phyloP scores from a whole-genome alignment of 2,797 vertebrate species.

The Acropternis orthonyx region DNA sequence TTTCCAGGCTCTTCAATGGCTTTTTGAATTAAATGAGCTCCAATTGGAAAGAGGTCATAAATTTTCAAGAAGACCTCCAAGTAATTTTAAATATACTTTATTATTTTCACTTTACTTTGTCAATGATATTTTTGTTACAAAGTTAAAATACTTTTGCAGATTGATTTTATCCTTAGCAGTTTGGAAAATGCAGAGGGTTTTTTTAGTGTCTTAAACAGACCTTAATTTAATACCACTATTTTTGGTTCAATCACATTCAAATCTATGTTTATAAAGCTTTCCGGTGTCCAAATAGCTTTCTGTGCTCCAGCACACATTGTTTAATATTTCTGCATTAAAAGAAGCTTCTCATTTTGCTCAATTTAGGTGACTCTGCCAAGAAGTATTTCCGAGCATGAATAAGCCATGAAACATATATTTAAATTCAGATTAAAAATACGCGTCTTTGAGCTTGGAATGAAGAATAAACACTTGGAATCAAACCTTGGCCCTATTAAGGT shows the following conservation, averaged over 20 bases:
- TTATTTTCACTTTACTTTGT: conserved; percentile 60
- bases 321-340: conserved; percentile 69
- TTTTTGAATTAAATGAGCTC: conserved; percentile 42
- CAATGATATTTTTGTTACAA: conserved; percentile 57
- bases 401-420: conserved; percentile 56
- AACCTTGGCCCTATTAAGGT: conserved; percentile 5
- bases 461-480: conserved; percentile 41
- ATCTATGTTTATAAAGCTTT: conserved; percentile 66
- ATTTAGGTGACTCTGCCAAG: conserved; percentile 60
- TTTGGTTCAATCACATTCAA: conserved; percentile 66
- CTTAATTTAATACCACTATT: conserved; percentile 60
- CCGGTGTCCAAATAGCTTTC: conserved; percentile 70
- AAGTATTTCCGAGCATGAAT: conserved; percentile 62
- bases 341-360: conserved; percentile 52
- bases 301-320: conserved; percentile 43
- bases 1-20: neutral
- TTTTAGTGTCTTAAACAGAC: conserved; percentile 43
- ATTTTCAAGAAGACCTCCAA: conserved; percentile 52
- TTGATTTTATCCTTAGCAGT: conserved; percentile 51
- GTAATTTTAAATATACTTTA: conserved; percentile 54
- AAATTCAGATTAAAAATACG: conserved; percentile 60
- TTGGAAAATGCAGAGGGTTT: conserved; percentile 1
- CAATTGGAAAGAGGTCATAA: conserved; percentile 16
- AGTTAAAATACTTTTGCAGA: conserved; percentile 55
- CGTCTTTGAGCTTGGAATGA: conserved; percentile 38